Percentiles rank a stretch among this genome's conserved stretches.
Evolutionary conservation across 2,113 vertebrate species (phyloP).

Genomic region (Chionis minor): DNA sequence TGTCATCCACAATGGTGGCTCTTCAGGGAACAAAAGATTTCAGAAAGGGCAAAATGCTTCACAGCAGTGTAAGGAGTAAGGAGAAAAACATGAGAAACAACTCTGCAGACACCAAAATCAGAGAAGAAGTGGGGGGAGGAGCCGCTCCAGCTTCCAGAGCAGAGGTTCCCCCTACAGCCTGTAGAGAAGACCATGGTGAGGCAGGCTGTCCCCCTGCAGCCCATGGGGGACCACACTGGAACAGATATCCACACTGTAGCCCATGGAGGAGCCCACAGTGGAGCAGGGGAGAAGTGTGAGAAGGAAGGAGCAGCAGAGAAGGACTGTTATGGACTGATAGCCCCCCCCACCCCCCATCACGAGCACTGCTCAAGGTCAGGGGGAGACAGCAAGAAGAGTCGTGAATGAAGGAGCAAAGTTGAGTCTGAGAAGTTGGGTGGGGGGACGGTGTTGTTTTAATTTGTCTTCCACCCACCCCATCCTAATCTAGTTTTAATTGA

Average conservation of each 20-base stretch:
- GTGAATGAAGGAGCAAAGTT: neutral
- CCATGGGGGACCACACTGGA: neutral
- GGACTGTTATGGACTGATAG: neutral
- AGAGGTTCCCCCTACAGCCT: neutral
- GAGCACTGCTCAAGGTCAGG: neutral
- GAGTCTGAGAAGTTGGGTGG: neutral
- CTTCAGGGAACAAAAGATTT: neutral
- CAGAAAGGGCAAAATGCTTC: neutral
- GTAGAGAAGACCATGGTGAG: rapidly evolving
- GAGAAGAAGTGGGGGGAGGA: neutral
- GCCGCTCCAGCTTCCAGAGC: rapidly evolving
- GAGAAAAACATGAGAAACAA: neutral
- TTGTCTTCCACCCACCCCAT: too few species aligned
- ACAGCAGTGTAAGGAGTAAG: rapidly evolving
- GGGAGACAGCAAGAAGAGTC: neutral
- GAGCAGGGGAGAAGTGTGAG: neutral
- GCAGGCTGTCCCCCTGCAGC: neutral
- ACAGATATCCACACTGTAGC: neutral
- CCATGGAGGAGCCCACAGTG: rapidly evolving
- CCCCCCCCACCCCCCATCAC: rapidly evolving
- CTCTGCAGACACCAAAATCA: neutral
- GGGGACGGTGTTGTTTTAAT: neutral
- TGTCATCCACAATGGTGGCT: neutral
- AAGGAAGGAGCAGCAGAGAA: neutral
- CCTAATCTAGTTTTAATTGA: neutral